Base-by-base conservation (phyloP, 2,888 invertebrate genomes). In the Acrobasis suavella region DNA sequence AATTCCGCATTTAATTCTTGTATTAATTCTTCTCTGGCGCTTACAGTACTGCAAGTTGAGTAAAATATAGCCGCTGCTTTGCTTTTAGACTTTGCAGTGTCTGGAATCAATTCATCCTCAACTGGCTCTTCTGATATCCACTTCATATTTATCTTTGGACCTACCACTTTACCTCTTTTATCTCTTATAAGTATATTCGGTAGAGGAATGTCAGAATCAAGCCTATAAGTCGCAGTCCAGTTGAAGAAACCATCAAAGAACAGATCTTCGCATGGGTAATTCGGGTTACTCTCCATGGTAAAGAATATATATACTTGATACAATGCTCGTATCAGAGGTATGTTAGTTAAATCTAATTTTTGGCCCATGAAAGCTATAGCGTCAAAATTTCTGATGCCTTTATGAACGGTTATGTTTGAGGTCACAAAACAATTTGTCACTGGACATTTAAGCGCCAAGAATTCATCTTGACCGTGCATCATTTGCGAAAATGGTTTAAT, bases 201-300 rank as follows among this genome's bases (percentile, higher is more conserved):
- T 75, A 78, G 82, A 3, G 71, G 69, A 1, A 83, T 72, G 65
- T 89, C 85, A 1, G 87, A 87, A 65, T 83, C 76, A 9, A 87
- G 66, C 65, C 65, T 80, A 62, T 79, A 89, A 0, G 87, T 87
- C 81, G 83, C 83, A 0, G 87, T 87, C 86, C 87, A 87, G 61
- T 89, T 88, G 58, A 87, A 88, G 63, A 74, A 85, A 2, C 69
- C 67, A 51, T 90, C 74, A 2, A 80, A 80, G 12, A 32, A 22
- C 12, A 32, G 7, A 1, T 32, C 52, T n/a, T 52, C 52, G 2
- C 10, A 32, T 14, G 52, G 52, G 32, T 32, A 37, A 3, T 52
- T 22, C 2, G 32, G 12, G 22, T 22, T 52, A 9, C 52, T 32
- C 7, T 52, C 32, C 52, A 52, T 52, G 22, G 14, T 52, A n/a